Evolutionary conservation across 2,888 invertebrate genomes (phyloP), one percentile per base, ranked within the genome.

Genomic region (Drosophila infuscata): DNA sequence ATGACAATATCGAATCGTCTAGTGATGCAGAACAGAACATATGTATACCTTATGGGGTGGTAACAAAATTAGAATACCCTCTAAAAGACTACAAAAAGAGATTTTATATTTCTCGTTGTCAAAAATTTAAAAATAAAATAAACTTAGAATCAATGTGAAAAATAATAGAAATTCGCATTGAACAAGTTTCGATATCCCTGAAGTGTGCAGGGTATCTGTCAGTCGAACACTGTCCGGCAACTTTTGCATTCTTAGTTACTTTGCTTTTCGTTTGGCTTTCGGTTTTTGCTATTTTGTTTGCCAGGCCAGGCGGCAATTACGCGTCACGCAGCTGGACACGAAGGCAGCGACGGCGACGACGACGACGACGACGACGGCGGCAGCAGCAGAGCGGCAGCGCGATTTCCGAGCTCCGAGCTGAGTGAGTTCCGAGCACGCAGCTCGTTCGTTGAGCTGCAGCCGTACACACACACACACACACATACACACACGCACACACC

Each of bases 271-370:
- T 74, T 74, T 35, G 46, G 17, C 61, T 56, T 54, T 65, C n/a
- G 51, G 57, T 41, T 65, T 60, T 49, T 74, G 61, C 54, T 53
- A 57, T 74, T 72, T 65, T 71, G 61, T 49, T 66, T 76, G 77
- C 62, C 32, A 68, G 69, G 53, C 58, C 61, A 65, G 77, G 70
- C 82, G 72, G 76, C 85, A 84, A 88, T 85, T 88, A 83, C 87
- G 84, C 83, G 76, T 83, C 79, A 83, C 87, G 83, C 87, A 88
- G 88, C 89, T 85, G 84, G 84, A 85, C 84, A 80, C 54, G 38
- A 38, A n/a, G 36, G 36, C 54, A 54, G 25, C 36, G 25, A 54
- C 33, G 35, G 17, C 30, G n/a, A 51, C 36, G 15, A 15, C 12
- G 12, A 12, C 3, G 30, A n/a, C 32, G 17, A 30, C 49, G 25